These are phyloP conservation scores for Drosophila punjabiensis DNA, from an alignment of 1,140 invertebrate species.

Conservation along the genomic window DNA sequence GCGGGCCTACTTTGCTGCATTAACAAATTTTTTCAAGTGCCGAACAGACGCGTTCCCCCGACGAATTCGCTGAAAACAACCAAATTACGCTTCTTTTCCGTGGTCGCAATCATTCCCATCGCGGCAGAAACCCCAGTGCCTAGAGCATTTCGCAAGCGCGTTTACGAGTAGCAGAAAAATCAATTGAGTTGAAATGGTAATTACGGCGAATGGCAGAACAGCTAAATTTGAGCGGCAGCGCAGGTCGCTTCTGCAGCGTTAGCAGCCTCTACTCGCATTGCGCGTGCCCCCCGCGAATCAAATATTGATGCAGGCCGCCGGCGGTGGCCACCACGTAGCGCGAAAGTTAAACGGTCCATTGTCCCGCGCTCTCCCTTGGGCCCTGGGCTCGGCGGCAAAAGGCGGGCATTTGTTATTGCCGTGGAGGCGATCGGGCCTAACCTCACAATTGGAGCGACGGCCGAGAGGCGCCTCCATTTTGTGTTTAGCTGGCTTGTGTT, in stretches of 20 bases:
- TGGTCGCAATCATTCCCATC: slow-evolving; percentile 69
- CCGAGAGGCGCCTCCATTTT: slow-evolving; percentile 71
- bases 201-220: slow-evolving; percentile 41
- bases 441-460: slow-evolving; percentile 53
- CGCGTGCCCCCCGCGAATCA: slow-evolving; percentile 64
- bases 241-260: slow-evolving; percentile 40
- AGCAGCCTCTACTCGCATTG: slow-evolving; percentile 40
- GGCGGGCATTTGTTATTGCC: slow-evolving; percentile 62
- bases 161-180: slow-evolving; percentile 61
- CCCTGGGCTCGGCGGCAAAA: slow-evolving; percentile 22
- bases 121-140: slow-evolving; percentile 51
- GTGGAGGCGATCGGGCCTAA: slow-evolving; percentile 51
- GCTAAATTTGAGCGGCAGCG: slow-evolving; percentile 42
- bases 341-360: slow-evolving; percentile 28
- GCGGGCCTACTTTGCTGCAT: slow-evolving; percentile 4
- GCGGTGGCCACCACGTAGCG: slow-evolving; percentile 45
- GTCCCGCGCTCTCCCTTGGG: not conserved
- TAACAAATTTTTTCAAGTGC: slow-evolving; percentile 62
- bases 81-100: slow-evolving; percentile 32
- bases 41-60: slow-evolving; percentile 53
- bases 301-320: slow-evolving; percentile 49
- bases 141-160: slow-evolving; percentile 51
- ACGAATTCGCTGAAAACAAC: slow-evolving; percentile 26
- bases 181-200: slow-evolving; percentile 78
- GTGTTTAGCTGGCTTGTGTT: slow-evolving; percentile 43